A percentile compares a stretch with the other conserved stretches of the same genome.
Conservation (phyloP, 2,888 invertebrate genomes). For the Trichopoda pennipes region DNA sequence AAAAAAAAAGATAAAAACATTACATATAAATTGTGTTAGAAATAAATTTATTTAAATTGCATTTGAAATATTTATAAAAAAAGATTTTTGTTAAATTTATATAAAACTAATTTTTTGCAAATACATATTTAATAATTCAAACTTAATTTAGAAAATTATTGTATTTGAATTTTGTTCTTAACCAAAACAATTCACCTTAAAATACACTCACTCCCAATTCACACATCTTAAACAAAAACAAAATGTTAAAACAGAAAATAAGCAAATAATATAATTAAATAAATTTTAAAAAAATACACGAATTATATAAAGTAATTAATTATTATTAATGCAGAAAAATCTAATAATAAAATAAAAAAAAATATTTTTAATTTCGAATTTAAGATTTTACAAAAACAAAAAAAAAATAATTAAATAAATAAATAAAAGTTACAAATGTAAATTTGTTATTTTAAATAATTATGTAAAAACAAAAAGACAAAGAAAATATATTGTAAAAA, state of each 20-base stretch:
- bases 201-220: constrained; percentile 5
- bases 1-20: background rate
- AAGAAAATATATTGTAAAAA: constrained; percentile 68
- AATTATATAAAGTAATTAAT: constrained; percentile 46
- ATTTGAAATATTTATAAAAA: constrained; percentile 11
- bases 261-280: constrained; percentile 55
- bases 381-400: constrained; percentile 63
- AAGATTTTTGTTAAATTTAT: constrained; percentile 17
- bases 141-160: constrained; percentile 28
- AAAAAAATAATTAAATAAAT: constrained; percentile 58
- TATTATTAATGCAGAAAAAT: constrained; percentile 52
- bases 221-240: constrained; percentile 45
- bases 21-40: background rate
- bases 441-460: constrained; percentile 72
- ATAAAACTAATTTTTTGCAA: background rate
- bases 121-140: background rate
- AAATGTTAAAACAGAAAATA: constrained; percentile 32
- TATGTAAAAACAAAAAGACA: constrained; percentile 67
- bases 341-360: constrained; percentile 60
- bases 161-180: constrained; percentile 33
- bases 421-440: constrained; percentile 69
- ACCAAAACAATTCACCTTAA: constrained; percentile 8
- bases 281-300: constrained; percentile 47
- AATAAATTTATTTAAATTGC: constrained; percentile 27
- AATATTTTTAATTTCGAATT: constrained; percentile 67